phyloP scores from a whole-genome alignment of 2,888 invertebrate genomes.

The Trilocha varians region DNA sequence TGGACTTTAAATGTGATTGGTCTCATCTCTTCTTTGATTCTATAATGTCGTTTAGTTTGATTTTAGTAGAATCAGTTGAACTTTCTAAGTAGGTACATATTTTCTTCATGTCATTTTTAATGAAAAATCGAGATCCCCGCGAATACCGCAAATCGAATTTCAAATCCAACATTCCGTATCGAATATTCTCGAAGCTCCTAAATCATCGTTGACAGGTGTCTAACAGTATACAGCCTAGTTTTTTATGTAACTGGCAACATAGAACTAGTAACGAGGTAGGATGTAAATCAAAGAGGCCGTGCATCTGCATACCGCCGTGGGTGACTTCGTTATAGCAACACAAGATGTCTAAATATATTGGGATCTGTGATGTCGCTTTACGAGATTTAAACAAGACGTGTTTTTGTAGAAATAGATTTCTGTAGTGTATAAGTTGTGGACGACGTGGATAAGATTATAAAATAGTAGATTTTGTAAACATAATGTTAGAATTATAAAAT shows the following conservation, averaged over 20 bases:
- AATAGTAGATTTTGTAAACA: too few relatives aligned
- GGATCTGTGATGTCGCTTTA: background rate
- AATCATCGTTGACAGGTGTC: background rate
- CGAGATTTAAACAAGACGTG: background rate
- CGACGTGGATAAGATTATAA: too few relatives aligned
- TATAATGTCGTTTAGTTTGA: too few relatives aligned
- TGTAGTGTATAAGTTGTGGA: too few relatives aligned
- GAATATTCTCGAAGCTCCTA: background rate
- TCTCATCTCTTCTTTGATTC: too few relatives aligned
- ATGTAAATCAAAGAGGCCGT: constrained; percentile 48
- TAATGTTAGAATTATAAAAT: too few relatives aligned
- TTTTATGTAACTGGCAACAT: background rate
- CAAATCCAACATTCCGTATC: background rate
- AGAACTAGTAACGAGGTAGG: constrained; percentile 35
- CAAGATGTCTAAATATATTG: constrained; percentile 2
- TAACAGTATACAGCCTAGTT: background rate
- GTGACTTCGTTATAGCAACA: constrained; percentile 28
- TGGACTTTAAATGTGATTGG: too few relatives aligned
- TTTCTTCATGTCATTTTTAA: too few relatives aligned
- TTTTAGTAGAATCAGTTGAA: too few relatives aligned
- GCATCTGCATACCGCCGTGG: constrained; percentile 45
- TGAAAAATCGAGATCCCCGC: too few relatives aligned
- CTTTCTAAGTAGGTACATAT: too few relatives aligned
- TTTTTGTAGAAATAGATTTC: background rate
- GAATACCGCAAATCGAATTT: too few relatives aligned